Percentiles rank a stretch among this genome's conserved stretches.
Evolutionary conservation across 2,113 vertebrate species (phyloP).

Genomic region (Balaeniceps rex): DNA sequence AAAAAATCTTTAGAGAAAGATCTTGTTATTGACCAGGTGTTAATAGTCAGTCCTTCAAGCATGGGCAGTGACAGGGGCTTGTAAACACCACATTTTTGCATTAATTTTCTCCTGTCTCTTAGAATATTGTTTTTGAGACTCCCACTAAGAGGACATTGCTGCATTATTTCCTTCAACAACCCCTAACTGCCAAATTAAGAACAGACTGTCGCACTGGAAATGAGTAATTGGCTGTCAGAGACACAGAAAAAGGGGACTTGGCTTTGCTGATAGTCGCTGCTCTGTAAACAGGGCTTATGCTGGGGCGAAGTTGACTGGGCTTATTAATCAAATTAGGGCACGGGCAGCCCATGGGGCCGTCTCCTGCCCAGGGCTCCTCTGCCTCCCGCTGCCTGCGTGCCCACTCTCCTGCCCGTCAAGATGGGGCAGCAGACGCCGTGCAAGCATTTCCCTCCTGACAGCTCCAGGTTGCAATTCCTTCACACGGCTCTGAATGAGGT

Average conservation of each 20-base stretch:
- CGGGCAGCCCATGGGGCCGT: rapidly evolving
- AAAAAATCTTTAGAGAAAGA: background rate
- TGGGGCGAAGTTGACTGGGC: rapidly evolving
- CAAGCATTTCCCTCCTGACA: rapidly evolving
- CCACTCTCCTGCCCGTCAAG: rapidly evolving
- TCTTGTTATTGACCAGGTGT: background rate
- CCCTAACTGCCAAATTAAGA: background rate
- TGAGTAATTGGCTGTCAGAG: background rate
- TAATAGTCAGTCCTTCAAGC: slow-evolving; percentile 39
- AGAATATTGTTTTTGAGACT: background rate
- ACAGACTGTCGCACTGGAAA: background rate
- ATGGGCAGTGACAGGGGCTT: background rate
- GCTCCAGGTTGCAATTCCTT: background rate
- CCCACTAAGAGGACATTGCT: slow-evolving; percentile 3
- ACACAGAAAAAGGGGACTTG: background rate
- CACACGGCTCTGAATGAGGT: rapidly evolving
- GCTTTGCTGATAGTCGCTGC: background rate
- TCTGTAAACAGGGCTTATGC: rapidly evolving
- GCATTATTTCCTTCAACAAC: background rate
- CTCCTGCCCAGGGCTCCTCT: background rate
- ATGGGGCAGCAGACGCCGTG: rapidly evolving
- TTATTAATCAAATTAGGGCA: rapidly evolving
- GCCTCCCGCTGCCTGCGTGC: background rate
- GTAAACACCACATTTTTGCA: background rate
- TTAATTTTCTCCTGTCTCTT: background rate